A percentile compares a stretch with the other conserved stretches of the same genome.
These are phyloP conservation scores for Monochamus alternatus DNA, from an alignment of 2,888 invertebrate genomes.

Conservation along the genomic window DNA sequence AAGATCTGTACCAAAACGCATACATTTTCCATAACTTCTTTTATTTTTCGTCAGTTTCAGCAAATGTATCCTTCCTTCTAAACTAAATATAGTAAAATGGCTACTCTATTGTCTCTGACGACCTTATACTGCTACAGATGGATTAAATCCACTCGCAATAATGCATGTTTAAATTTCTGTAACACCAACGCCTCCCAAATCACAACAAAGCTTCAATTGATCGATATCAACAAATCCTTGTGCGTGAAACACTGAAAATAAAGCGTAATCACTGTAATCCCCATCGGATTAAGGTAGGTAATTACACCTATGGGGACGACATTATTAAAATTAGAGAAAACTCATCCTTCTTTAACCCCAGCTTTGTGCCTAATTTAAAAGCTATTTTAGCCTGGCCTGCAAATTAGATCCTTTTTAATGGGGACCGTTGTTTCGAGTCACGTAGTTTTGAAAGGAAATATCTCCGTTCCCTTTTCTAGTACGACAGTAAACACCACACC, in stretches of 20 bases:
- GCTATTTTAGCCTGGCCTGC: constrained; percentile 12
- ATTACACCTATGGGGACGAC: constrained; percentile 13
- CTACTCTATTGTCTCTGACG: no score
- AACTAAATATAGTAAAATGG: no score
- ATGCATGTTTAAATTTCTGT: no score
- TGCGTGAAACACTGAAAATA: not conserved
- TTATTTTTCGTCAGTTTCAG: no score
- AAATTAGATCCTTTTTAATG: constrained; percentile 31
- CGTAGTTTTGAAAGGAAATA: constrained; percentile 18
- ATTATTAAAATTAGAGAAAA: constrained; percentile 29
- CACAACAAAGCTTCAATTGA: no score
- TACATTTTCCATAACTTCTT: no score
- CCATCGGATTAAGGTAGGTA: not conserved
- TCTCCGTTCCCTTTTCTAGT: constrained; percentile 4
- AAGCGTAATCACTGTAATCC: not conserved
- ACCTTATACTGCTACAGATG: no score
- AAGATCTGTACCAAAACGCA: no score
- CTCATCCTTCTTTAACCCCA: constrained; percentile 19
- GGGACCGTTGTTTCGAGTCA: constrained; percentile 17
- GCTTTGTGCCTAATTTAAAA: constrained; percentile 27
- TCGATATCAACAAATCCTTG: not conserved
- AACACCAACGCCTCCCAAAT: no score
- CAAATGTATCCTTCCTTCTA: no score
- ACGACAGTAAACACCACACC: constrained; percentile 5
- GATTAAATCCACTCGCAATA: no score